Conservation (phyloP, 1,140 invertebrate species). For the Macrostomum lignano region DNA sequence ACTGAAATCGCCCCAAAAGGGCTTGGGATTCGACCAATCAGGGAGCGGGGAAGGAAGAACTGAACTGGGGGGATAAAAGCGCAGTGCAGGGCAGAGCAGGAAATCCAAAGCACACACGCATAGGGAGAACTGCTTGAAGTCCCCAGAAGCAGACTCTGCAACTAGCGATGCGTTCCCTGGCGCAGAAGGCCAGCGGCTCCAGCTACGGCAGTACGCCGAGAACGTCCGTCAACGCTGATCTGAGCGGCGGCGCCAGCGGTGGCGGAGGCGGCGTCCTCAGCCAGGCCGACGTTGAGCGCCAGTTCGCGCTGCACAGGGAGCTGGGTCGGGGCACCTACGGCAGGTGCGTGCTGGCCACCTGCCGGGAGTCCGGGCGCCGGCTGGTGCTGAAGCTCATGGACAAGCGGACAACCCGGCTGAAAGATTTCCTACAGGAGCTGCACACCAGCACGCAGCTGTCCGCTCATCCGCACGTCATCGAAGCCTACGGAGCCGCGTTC, state of each 20-base stretch:
- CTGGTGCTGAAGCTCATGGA: conserved; percentile 27
- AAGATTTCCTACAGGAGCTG: conserved; percentile 65
- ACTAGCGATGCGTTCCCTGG: too few species aligned
- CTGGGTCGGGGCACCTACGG: conserved; percentile 22
- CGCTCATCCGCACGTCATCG: conserved; percentile 38
- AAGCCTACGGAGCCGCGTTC: conserved; percentile 29
- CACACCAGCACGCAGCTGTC: conserved; percentile 61
- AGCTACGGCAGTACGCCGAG: conserved; percentile 12
- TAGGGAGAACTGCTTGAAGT: too few species aligned
- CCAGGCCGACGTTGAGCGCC: conserved; percentile 14
- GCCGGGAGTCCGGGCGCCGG: conserved; percentile 14
- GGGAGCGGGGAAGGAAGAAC: too few species aligned
- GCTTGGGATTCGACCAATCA: too few species aligned
- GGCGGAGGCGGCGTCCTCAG: conserved; percentile 17
- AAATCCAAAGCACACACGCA: too few species aligned
- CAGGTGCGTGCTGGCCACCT: conserved; percentile 18
- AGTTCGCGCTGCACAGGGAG: conserved; percentile 17
- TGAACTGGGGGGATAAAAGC: too few species aligned
- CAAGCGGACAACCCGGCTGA: conserved; percentile 25
- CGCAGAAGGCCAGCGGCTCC: too few species aligned
- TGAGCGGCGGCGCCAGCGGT: too few species aligned
- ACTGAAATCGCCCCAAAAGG: too few species aligned
- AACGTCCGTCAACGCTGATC: conserved; percentile 14
- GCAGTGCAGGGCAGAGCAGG: too few species aligned
- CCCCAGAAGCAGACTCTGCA: too few species aligned